A percentile compares a stretch with the other conserved stretches of the same genome.
Conservation (phyloP, 2,797 vertebrate species). For the Hypotaenidia philippensis region DNA sequence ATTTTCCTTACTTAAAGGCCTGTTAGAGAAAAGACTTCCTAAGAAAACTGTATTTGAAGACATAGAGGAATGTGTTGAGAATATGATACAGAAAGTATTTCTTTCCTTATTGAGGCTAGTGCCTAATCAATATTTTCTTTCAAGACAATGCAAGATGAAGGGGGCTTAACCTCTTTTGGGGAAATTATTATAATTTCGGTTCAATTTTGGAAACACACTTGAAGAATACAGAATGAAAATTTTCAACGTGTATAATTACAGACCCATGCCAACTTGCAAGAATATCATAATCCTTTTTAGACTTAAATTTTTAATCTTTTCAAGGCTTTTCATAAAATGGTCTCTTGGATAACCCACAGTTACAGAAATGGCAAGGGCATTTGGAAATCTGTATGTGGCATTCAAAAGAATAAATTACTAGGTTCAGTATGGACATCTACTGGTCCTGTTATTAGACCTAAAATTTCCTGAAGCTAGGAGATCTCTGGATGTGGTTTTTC, state of each 20-base stretch:
- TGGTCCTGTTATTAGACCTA: not conserved
- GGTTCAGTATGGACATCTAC: not conserved
- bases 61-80: not conserved
- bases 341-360: not conserved
- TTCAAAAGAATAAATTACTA: not conserved
- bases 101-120: not conserved
- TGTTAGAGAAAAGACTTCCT: not conserved
- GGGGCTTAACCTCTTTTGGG: fast-evolving
- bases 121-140: not conserved
- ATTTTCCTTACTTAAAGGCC: not conserved
- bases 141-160: not conserved
- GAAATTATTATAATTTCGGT: not conserved
- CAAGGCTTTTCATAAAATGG: not conserved
- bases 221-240: not conserved
- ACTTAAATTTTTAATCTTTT: not conserved
- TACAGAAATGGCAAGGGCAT: not conserved
- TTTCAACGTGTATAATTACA: not conserved
- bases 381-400: not conserved
- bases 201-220: not conserved
- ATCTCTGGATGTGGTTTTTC: not conserved
- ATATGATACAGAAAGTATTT: not conserved
- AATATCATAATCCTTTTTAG: not conserved
- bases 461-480: not conserved
- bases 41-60: not conserved
- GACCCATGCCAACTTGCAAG: not conserved